Evolutionary conservation across 30 jellyfish, hydroid and myxozoan species (phyloP), one percentile per base, ranked within the genome.

Genomic region (Turritopsis dohrnii): DNA sequence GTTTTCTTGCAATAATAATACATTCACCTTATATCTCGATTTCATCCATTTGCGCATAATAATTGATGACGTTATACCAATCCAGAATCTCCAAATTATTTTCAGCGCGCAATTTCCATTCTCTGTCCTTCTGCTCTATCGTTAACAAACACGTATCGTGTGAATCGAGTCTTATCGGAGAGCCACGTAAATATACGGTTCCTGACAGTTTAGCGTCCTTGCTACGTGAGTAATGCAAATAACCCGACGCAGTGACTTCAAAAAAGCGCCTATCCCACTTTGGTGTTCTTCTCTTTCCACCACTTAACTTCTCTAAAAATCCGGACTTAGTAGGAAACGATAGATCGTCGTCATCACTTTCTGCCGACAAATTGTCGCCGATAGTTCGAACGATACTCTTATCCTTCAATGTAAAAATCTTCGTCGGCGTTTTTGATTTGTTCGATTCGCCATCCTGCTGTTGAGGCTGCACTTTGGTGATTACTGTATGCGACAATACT

Each of bases 261-360:
- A 93, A 93, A 80, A 82, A 85, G 18, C 96, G 91, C 19, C 73
- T 83, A 84, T 93, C 98, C 96, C 96, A 93, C 72, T 93, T 93
- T 25, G 79, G 94, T 7, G 90, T 85, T 28, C 96, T 84, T 54
- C 88, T 87, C 88, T 93, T 93, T 28, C 96, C 95, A 16, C 98
- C 98, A 80, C 96, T 84, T 21, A 93, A 90, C 85, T 93, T 93
- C 22, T 84, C 95, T 27, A 93, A 81, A 52, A 53, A 88, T 0
- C 98, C 98, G 17, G 82, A 83, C 83, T 93, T 93, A 30, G 75
- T 60, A 4, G 97, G 96, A 26, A 80, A 80, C 22, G 81, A 41
- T 9, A 52, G 26, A 21, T 52, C 87, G 20, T 80, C 87, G 65
- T 23, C 60, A 41, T 41, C 65, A 65, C 80, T 69, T 69, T 69